These are phyloP conservation scores for Paraescarpia echinospica DNA, from an alignment of 1,140 invertebrate genomes.

Conservation along the genomic window DNA sequence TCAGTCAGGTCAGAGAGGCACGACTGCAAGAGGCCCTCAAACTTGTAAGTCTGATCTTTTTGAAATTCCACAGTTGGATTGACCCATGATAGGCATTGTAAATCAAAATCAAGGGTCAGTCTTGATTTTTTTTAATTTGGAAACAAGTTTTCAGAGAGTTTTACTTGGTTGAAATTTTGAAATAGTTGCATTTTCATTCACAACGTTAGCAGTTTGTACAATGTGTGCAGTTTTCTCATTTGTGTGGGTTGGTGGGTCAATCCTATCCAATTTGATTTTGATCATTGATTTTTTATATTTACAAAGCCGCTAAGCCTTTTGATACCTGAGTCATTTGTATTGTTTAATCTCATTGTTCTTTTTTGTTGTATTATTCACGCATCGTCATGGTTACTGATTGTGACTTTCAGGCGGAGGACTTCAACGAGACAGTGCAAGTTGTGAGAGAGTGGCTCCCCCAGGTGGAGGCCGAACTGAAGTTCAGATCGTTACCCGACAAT, in stretches of 20 bases:
- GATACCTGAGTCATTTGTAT: no score
- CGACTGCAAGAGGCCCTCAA: conserved; percentile 80
- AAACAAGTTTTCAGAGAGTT: no score
- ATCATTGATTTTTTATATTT: no score
- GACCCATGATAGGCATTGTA: background rate
- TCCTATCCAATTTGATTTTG: no score
- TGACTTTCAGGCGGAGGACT: conserved; percentile 73
- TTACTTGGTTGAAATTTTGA: no score
- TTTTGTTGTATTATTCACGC: background rate
- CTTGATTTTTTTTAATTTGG: background rate
- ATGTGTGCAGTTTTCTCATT: no score
- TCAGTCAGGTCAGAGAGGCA: conserved; percentile 75
- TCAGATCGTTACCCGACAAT: conserved; percentile 81
- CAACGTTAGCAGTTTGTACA: no score
- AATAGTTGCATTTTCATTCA: no score
- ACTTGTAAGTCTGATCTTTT: conserved; percentile 53
- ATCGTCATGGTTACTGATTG: background rate
- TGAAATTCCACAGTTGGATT: background rate
- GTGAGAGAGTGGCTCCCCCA: conserved; percentile 88
- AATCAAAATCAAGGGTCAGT: background rate
- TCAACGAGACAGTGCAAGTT: conserved; percentile 93
- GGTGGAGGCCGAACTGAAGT: conserved; percentile 88
- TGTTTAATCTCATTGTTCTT: no score
- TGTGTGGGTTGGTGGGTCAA: no score
- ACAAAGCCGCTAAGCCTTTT: no score